Conservation (phyloP, 2,113 vertebrate species). For the Nettapus auritus region DNA sequence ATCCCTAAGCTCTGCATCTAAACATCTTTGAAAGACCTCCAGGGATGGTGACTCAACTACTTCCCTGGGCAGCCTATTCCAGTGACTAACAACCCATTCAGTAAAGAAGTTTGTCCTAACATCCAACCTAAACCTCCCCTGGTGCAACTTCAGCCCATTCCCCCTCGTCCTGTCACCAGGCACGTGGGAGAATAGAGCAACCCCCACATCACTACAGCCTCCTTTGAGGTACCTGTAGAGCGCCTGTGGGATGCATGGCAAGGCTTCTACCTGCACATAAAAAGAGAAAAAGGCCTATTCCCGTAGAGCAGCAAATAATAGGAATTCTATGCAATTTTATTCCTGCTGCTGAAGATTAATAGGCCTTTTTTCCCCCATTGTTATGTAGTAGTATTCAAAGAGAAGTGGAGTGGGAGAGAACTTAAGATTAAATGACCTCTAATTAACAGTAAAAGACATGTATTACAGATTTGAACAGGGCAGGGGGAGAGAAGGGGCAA, state of each 20-base stretch:
- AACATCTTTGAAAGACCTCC: too few species aligned
- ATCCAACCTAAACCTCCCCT: too few species aligned
- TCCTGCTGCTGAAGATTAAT: neutral
- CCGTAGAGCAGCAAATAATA: neutral
- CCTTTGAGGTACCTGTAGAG: too few species aligned
- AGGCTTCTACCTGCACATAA: accelerated
- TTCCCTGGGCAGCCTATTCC: too few species aligned
- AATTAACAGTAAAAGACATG: neutral
- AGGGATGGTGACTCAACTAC: too few species aligned
- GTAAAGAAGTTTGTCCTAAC: too few species aligned
- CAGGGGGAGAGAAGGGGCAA: accelerated
- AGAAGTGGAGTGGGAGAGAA: neutral
- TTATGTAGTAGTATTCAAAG: neutral
- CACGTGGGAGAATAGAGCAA: too few species aligned
- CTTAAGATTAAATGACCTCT: neutral
- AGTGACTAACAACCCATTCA: too few species aligned
- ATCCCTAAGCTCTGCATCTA: too few species aligned
- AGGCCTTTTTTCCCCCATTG: accelerated
- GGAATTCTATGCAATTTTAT: neutral
- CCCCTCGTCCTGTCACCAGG: too few species aligned
- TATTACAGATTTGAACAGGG: neutral
- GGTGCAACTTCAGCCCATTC: too few species aligned
- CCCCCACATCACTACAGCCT: too few species aligned
- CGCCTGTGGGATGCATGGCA: accelerated
- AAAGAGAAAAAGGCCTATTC: neutral